Evolutionary conservation across 2,797 vertebrate species (phyloP).

Genomic region (Cuniculus paca): DNA sequence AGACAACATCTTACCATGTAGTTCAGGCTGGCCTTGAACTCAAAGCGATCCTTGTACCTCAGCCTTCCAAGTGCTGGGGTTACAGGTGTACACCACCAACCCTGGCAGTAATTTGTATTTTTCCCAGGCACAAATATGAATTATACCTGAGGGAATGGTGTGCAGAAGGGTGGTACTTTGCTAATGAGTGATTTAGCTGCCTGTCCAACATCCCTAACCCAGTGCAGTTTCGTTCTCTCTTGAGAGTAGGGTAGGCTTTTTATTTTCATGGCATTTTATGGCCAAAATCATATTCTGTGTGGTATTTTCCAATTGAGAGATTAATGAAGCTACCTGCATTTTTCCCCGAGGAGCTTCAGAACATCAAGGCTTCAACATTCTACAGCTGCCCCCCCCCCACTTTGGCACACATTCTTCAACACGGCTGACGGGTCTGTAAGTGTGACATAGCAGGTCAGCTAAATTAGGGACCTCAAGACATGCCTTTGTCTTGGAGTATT

Average conservation of each 20-base stretch:
- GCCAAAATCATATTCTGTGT: conserved; percentile 42
- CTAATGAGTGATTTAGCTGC: conserved; percentile 28
- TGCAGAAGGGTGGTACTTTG: not conserved
- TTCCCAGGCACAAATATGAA: conserved; percentile 4
- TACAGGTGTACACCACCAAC: not conserved
- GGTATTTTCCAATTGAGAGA: conserved; percentile 23
- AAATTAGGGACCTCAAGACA: not conserved
- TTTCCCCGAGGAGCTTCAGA: conserved; percentile 27
- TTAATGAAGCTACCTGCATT: not conserved
- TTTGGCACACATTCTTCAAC: not conserved
- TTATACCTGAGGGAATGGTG: not conserved
- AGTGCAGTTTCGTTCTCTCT: not conserved
- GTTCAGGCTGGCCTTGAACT: not conserved
- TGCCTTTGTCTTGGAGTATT: not conserved
- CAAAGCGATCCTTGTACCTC: not conserved
- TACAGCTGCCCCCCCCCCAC: not conserved
- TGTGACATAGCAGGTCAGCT: not conserved
- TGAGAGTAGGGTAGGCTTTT: not conserved
- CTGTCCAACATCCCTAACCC: not conserved
- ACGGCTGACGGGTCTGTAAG: not conserved
- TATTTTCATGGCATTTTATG: conserved; percentile 59
- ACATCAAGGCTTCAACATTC: not conserved
- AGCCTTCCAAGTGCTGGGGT: not conserved
- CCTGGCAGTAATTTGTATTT: not conserved
- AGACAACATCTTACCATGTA: not conserved